Evolutionary conservation across 2,797 vertebrate genomes (phyloP), one percentile per base, ranked within the genome.

Genomic region (Chelmon rostratus): DNA sequence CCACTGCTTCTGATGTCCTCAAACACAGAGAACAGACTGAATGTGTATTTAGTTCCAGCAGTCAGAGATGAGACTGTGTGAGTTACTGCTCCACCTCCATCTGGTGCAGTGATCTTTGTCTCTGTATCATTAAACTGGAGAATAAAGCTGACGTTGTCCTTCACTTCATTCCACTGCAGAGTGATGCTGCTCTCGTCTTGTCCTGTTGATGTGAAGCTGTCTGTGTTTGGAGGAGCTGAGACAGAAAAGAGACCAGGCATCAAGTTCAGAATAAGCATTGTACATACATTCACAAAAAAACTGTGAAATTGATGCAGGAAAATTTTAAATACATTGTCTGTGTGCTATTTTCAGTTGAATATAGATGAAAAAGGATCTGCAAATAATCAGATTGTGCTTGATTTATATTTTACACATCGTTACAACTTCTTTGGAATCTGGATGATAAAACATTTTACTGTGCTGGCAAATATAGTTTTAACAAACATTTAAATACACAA

Each of bases 121-220:
- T 25, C 21, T 38, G 21, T 1, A 11, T 31, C 28, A 25, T 64
- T 13, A 58, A 76, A 23, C 50, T 9, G 16, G 10, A 91, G 81
- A 25, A 8, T 25, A n/a, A 89, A 92, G 66, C 1, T 76, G 69
- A 58, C 46, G 1, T 3, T 40, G 33, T 21, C 23, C 6, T 57
- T 61, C 18, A 86, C 69, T 59, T 73, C 47, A 11, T 56, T 3
- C 89, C 91, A 90, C 65, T 86, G 71, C 47, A 92, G 68, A 73
- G 58, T 79, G 59, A 89, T n/a, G 1, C 31, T 56, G 46, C 42
- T 81, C 52, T 86, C 79, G 68, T 28, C 11, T 38, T 23, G 79
- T n/a, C 0, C 1, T n/a, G 6, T 11, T 6, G 31, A 7, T 23
- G 0, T 38, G 46, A 87, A 62, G 1, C 4, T 0, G 1, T 4